These are phyloP conservation scores for Cyclura pinguis DNA, from an alignment of 2,797 vertebrate species.

Conservation along the genomic window DNA sequence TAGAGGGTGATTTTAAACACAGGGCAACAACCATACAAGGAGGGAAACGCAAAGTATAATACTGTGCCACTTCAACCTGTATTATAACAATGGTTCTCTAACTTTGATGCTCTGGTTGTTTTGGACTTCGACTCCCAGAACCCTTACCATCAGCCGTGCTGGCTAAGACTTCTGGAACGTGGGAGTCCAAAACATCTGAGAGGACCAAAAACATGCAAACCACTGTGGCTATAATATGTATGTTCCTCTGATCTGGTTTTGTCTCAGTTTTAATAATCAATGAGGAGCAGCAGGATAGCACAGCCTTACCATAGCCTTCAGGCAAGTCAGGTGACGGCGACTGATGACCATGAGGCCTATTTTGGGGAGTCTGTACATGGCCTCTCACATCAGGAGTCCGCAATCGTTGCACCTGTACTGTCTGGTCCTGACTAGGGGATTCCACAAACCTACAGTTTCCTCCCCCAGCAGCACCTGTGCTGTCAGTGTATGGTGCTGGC, in stretches of 20 bases:
- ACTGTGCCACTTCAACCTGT: neutral
- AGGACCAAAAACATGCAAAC: no score
- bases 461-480: conserved; percentile 91
- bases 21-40: neutral
- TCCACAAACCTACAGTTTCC: conserved; percentile 90
- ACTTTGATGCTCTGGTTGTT: no score
- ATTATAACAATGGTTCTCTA: neutral
- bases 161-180: no score
- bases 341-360: conserved; percentile 93
- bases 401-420: conserved; percentile 91
- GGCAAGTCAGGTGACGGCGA: conserved; percentile 95
- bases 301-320: conserved; percentile 88
- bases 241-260: neutral
- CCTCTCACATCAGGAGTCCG: conserved; percentile 89
- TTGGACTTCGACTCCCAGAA: no score
- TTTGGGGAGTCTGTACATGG: conserved; percentile 92
- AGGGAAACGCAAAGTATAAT: neutral
- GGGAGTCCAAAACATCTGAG: no score
- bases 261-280: neutral
- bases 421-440: conserved; percentile 91
- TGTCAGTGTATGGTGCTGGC: conserved; percentile 92
- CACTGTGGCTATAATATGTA: neutral
- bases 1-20: neutral
- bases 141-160: no score
- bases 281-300: neutral